Conservation (phyloP, 2,113 vertebrate genomes). For the Xyliphius kryptos region DNA sequence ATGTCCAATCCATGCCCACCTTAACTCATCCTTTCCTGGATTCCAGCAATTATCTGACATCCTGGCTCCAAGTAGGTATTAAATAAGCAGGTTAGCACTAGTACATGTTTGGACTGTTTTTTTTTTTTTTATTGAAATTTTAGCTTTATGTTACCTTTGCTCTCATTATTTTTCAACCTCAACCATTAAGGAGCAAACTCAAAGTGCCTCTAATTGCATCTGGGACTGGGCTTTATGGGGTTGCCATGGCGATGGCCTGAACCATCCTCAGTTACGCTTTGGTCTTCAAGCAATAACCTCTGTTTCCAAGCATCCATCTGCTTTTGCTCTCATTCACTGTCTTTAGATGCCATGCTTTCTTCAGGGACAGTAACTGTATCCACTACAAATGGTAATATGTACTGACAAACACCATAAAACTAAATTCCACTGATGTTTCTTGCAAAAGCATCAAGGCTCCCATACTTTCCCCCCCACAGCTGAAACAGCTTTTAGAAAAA, state of each 20-base stretch:
- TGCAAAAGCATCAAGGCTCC: neutral
- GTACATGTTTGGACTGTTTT: conserved; percentile 6
- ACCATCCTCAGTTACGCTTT: conserved; percentile 46
- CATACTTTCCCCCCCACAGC: conserved; percentile 6
- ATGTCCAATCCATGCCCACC: conserved; percentile 4
- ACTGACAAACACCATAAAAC: conserved; percentile 5
- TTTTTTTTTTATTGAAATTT: conserved; percentile 45
- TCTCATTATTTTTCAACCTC: conserved; percentile 54
- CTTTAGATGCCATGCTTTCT: conserved; percentile 22
- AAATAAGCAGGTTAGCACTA: neutral
- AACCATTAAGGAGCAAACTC: conserved; percentile 56
- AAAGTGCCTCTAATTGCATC: conserved; percentile 64
- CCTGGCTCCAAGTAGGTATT: conserved; percentile 6
- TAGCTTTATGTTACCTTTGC: conserved; percentile 35
- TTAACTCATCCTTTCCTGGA: neutral
- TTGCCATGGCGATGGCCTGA: conserved; percentile 68
- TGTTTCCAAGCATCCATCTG: conserved; percentile 33
- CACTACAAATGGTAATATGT: neutral
- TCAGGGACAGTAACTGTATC: conserved; percentile 6
- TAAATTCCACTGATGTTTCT: conserved; percentile 3
- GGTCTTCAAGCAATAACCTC: conserved; percentile 36
- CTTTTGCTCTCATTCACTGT: conserved; percentile 30
- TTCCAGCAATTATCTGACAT: conserved; percentile 1
- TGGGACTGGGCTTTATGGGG: conserved; percentile 65
- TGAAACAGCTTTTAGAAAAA: conserved; percentile 3